Evolutionary conservation across 2,888 invertebrate genomes (phyloP), one percentile per base, ranked within the genome.

Genomic region (Tolmerus cingulatus): DNA sequence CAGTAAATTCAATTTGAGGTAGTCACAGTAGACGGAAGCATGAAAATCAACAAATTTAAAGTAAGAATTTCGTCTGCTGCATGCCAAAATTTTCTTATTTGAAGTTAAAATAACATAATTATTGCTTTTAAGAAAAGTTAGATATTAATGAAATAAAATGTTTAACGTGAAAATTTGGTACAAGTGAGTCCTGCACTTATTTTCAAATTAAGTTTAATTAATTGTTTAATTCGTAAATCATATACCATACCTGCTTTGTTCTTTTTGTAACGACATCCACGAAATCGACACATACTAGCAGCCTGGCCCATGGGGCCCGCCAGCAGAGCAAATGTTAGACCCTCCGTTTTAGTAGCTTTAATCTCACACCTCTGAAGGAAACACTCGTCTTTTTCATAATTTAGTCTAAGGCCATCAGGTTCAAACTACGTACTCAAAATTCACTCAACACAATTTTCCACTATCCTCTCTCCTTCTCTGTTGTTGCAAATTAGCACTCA

Each of bases 231-330:
- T 2, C 66, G 27, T 23, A 84, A 37, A 74, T 23, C 30, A 19
- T 76, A 19, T 76, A 79, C 78, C 88, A 79, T 88, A 88, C 89
- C 89, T 87, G 89, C 84, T 89, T 94, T 95, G 94, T 95, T 95
- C 94, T 95, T 96, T 94, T 96, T 96, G 93, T 95, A 95, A 92
- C 95, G 95, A 93, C 95, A 95, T 94, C 95, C 95, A 93, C 95
- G 95, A 93, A 96, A 95, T 94, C 95, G 95, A 94, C 96, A 96
- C 96, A 96, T 96, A 93, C 95, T 96, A 95, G 95, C 95, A 93
- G 95, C 94, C 94, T 96, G 96, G 95, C 96, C 96, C 96, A 96
- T 96, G 91, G 92, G 92, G 92, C 92, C 92, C 91, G 92, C 92
- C 91, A 92, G 91, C 91, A 92, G 92, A 90, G 91, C 92, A 89